Conservation (phyloP, 2,888 invertebrate species). For the Brenthis ino region DNA sequence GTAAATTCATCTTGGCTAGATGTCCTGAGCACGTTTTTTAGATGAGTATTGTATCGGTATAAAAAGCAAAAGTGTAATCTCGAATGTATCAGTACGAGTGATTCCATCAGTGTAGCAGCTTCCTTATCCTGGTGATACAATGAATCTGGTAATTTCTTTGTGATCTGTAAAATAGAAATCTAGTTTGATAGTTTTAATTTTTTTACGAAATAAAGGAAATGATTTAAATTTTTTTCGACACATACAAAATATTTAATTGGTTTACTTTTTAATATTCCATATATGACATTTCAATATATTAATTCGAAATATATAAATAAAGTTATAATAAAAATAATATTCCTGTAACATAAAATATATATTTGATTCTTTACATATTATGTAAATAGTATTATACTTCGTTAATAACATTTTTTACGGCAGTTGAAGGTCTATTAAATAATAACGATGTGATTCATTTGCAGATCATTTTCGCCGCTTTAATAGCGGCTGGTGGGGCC, state of each 20-base stretch:
- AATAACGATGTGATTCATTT: conserved; percentile 9
- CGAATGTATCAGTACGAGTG: conserved; percentile 61
- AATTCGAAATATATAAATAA: no score
- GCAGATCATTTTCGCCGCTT: conserved; percentile 66
- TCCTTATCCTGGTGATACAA: conserved; percentile 50
- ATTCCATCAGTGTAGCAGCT: conserved; percentile 55
- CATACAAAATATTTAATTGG: no score
- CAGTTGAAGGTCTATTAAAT: conserved; percentile 1
- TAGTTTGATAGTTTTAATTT: no score
- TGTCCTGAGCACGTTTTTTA: conserved; percentile 68
- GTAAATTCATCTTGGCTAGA: conserved; percentile 48
- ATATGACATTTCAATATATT: no score
- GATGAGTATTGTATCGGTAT: conserved; percentile 69
- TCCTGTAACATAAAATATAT: no score
- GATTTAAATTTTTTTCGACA: no score
- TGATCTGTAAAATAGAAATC: conserved; percentile 27
- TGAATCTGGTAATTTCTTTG: conserved; percentile 64
- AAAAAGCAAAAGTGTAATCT: conserved; percentile 64
- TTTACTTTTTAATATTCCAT: no score
- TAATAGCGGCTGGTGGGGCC: conserved; percentile 65
- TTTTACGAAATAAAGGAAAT: no score
- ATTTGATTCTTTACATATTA: no score
- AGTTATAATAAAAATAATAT: no score
- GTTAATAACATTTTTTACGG: not conserved
- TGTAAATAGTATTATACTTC: no score